Evolutionary conservation across 2,888 invertebrate genomes (phyloP), one percentile per base, ranked within the genome.

Genomic region (Hirtodrosophila alboralis): DNA sequence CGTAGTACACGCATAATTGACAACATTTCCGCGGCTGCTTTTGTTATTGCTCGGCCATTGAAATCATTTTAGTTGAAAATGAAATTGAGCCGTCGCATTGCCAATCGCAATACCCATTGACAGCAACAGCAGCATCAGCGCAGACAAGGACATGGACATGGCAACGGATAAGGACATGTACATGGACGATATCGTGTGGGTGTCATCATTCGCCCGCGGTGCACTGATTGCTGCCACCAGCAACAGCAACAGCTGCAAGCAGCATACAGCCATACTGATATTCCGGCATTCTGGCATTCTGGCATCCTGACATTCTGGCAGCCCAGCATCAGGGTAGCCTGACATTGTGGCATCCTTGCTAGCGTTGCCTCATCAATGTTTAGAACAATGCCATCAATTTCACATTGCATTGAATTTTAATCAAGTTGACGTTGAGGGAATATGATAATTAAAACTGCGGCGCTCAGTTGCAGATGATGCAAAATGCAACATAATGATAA

Each of bases 391-490:
- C 59, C 45, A 59, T 61, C 74, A 64, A 69, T 57, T 66, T 65
- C n/a, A n/a, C n/a, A n/a, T 54, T 38, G 73, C 54, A 79, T 81
- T 84, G 85, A 81, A 79, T 81, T 84, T 84, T 78, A 79, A 79
- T 79, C 69, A 84, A 77, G 85, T 84, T 79, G 78, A 59, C 85
- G 66, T 75, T 61, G 40, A 18, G 67, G 72, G 72, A 76, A 76
- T 75, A 64, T 76, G 59, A 76, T 75, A 72, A 75, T 75, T 76
- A 75, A 75, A 76, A 72, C 44, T 37, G 56, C 49, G 53, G 53
- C 23, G 49, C 49, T 21, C 61, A 52, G 40, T 31, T 72, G 48
- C 59, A 58, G 30, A 45, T 45, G 53, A 38, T 58, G 65, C 52
- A 53, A 58, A 64, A 31, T 49, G 45, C 41, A 56, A 53, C 56